Evolutionary conservation across 2,888 invertebrate genomes (phyloP).

Genomic region (Rotaria socialis): DNA sequence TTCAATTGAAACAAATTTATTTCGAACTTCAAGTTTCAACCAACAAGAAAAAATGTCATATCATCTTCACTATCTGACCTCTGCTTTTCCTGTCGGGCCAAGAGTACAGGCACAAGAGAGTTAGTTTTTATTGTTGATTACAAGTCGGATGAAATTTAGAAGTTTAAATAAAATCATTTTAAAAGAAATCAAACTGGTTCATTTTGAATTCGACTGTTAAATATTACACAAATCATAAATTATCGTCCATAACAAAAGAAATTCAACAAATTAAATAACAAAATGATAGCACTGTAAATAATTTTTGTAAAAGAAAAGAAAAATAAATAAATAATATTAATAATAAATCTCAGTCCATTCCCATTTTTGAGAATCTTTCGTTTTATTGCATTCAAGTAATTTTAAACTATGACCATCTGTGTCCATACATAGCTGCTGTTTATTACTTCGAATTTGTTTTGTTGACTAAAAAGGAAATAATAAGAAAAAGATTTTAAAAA

Average conservation of each 20-base stretch:
- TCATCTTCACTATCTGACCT: too few relatives aligned
- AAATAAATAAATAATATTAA: constrained; percentile 43
- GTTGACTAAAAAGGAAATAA: constrained; percentile 38
- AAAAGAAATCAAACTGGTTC: too few relatives aligned
- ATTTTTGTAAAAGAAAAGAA: background rate
- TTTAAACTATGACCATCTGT: constrained; percentile 65
- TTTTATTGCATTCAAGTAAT: constrained; percentile 75
- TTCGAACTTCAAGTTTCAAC: too few relatives aligned
- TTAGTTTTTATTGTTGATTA: too few relatives aligned
- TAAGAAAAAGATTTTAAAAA: background rate
- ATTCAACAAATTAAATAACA: background rate
- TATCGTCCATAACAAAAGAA: background rate
- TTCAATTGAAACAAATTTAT: too few relatives aligned
- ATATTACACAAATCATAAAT: background rate
- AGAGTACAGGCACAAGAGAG: too few relatives aligned
- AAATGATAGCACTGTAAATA: background rate
- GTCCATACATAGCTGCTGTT: constrained; percentile 52
- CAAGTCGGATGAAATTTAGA: too few relatives aligned
- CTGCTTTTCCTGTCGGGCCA: too few relatives aligned
- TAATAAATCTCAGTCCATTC: constrained; percentile 68
- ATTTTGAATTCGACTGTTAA: too few relatives aligned
- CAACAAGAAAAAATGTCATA: too few relatives aligned
- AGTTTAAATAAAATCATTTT: too few relatives aligned
- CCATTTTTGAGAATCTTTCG: constrained; percentile 84
- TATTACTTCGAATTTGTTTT: constrained; percentile 51